Percentiles rank a stretch among this genome's conserved stretches.
phyloP scores from a whole-genome alignment of 2,888 invertebrate genomes.

The Druceiella hillmani region DNA sequence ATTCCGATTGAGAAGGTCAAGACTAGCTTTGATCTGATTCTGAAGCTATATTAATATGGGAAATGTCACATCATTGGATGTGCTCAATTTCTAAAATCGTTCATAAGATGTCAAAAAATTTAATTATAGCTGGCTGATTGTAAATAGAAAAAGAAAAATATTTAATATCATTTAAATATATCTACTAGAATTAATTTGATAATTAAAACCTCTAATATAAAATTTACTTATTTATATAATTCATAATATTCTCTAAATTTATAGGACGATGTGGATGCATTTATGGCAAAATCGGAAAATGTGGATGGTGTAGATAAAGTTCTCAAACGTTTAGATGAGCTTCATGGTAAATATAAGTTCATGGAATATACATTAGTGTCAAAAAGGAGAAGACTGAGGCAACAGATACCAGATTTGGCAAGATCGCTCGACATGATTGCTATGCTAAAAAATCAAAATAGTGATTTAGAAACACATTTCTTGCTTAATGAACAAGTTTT shows the following conservation, averaged over 20 bases:
- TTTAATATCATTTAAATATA: too few species aligned
- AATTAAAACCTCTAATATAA: too few species aligned
- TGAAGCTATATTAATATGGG: too few species aligned
- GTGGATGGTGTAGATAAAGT: constrained; percentile 80
- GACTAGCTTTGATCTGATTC: too few species aligned
- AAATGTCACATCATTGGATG: too few species aligned
- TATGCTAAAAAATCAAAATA: constrained; percentile 75
- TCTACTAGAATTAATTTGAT: too few species aligned
- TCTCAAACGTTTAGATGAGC: constrained; percentile 81
- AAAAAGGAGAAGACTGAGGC: constrained; percentile 79
- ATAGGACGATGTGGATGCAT: constrained; percentile 92
- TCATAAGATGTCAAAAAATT: too few species aligned
- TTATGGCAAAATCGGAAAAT: constrained; percentile 81
- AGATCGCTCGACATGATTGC: constrained; percentile 89
- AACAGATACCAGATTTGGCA: constrained; percentile 92
- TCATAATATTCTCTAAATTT: constrained; percentile 24
- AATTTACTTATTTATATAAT: too few species aligned
- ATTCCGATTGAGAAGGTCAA: too few species aligned
- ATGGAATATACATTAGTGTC: constrained; percentile 91
- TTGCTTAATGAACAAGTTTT: constrained; percentile 90
- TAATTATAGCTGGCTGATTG: too few species aligned
- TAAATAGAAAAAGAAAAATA: too few species aligned
- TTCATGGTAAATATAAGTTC: constrained; percentile 94
- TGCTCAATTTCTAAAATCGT: too few species aligned
- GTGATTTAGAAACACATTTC: constrained; percentile 82